Evolutionary conservation across 2,888 invertebrate species (phyloP), one percentile per base, ranked within the genome.

Genomic region (Melieria omissa): DNA sequence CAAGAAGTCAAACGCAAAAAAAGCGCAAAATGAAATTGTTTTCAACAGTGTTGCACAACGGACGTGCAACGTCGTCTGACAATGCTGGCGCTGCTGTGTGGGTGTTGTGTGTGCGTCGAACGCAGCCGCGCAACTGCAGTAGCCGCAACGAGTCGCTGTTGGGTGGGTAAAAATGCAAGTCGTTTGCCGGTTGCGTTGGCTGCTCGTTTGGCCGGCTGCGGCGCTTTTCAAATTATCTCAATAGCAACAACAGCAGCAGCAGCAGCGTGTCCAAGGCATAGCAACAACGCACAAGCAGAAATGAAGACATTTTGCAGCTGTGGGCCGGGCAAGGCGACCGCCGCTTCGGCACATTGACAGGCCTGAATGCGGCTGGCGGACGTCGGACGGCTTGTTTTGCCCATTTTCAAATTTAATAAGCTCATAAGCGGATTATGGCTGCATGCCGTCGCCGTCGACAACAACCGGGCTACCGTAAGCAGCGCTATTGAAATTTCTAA

Each of bases 341-440:
- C 12, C 52, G 14, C 14, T 52, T 52, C 29, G 57, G n/a, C 57
- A n/a, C 41, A 46, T 7, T 10, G 16, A 52, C n/a, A 63, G 52
- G 60, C 58, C 58, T n/a, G 47, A 46, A 46, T 14, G 44, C 62
- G 29, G 46, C 69, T 70, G 69, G 49, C 64, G 55, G 70, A 64
- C 57, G 69, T 47, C 64, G 55, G 70, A 64, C 57, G 63, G 70
- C 70, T 64, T 46, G 64, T 58, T 57, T 70, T 64, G 64, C 70
- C 57, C 62, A 62, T 69, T 69, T 69, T 55, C 62, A 61, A 67
- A 62, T 16, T 69, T 69, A 69, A 69, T 69, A 69, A 69, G 69
- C 62, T 69, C 62, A 62, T 69, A 69, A 69, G 69, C 69, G 44
- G 69, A 69, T 69, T 69, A 69, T 69, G 62, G 52, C 52, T 62